Base-by-base conservation (phyloP, 2,113 vertebrate genomes). In the Plectropomus leopardus region DNA sequence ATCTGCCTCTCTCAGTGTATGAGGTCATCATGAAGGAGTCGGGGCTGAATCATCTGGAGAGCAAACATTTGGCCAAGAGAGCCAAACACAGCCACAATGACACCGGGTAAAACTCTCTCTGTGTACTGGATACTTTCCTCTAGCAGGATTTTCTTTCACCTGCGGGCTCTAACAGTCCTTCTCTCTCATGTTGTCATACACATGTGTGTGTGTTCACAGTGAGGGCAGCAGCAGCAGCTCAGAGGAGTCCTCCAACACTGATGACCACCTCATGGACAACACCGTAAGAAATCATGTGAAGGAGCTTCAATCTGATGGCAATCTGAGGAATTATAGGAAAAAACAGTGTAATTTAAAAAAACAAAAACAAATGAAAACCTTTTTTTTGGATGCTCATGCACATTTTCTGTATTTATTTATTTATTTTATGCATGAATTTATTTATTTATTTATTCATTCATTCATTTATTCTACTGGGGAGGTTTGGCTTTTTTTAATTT, bases 51-150 rank as follows among this genome's bases (percentile, higher is more conserved):
- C 73, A 64, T 28, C 82, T 96, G 83, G 97, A 99, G 85, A 93
- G 89, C 86, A 94, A 94, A 75, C 96, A 98, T 74, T 65, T 97
- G 86, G 92, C 96, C 42, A 99, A 99, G 94, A 96, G 94, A 94
- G 93, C 96, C 72, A 96, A 95, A 71, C 93, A 87, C 53, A 93
- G 70, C 34, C 86, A 89, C 72, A 91, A 94, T 1, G 88, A 95
- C 42, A 84, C 94, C 5, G 94, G 96, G 97, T 98, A 95, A 93
- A 92, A 42, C n/a, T 13, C 11, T 6, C n/a, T 13, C 24, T 26
- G 24, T 3, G 28, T 3, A 21, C 48, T 40, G 1, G 1, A n/a
- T 23, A 10, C 3, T 57, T 17, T 24, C 1, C 4, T 21, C 24
- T 40, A 63, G 23, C 21, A 23, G 2, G 28, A 57, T 24, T 1